Evolutionary conservation across 2,888 invertebrate genomes (phyloP).

Genomic region (Drosophila emarginata): DNA sequence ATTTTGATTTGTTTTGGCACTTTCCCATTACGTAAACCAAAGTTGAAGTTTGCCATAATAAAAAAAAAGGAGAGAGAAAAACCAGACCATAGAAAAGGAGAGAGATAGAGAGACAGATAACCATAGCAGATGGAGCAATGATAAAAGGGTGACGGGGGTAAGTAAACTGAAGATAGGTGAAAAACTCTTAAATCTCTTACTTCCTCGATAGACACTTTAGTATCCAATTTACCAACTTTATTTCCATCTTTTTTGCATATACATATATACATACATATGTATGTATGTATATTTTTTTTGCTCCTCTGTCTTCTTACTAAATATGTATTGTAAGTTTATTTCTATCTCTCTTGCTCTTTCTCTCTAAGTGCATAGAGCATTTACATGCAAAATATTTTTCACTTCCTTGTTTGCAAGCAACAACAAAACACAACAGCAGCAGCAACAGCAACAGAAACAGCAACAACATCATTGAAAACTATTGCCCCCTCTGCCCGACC

Average conservation of each 20-base stretch:
- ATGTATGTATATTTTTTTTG: no score
- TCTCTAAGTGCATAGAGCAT: slow-evolving; percentile 11
- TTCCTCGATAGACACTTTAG: slow-evolving; percentile 46
- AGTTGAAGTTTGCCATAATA: slow-evolving; percentile 47
- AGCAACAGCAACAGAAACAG: slow-evolving; percentile 28
- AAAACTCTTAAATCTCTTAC: slow-evolving; percentile 41
- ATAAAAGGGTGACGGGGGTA: not conserved
- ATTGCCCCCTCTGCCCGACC: slow-evolving; percentile 26
- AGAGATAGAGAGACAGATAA: not conserved
- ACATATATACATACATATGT: no score
- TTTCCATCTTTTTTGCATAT: slow-evolving; percentile 2
- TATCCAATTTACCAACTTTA: slow-evolving; percentile 3
- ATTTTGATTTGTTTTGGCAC: slow-evolving; percentile 58
- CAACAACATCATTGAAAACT: slow-evolving; percentile 16
- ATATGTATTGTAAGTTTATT: not conserved
- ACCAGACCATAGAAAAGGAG: slow-evolving; percentile 9
- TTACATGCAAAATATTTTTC: slow-evolving; percentile 38
- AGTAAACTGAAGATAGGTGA: slow-evolving; percentile 25
- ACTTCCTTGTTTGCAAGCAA: slow-evolving; percentile 69
- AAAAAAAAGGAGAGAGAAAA: slow-evolving; percentile 7
- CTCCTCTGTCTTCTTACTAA: not conserved
- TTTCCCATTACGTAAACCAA: slow-evolving; percentile 73
- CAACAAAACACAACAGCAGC: slow-evolving; percentile 35
- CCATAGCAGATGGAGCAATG: not conserved
- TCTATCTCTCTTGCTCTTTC: not conserved